Base-by-base conservation (phyloP, 2,888 invertebrate genomes). In the Scaptomyza caliginosa region DNA sequence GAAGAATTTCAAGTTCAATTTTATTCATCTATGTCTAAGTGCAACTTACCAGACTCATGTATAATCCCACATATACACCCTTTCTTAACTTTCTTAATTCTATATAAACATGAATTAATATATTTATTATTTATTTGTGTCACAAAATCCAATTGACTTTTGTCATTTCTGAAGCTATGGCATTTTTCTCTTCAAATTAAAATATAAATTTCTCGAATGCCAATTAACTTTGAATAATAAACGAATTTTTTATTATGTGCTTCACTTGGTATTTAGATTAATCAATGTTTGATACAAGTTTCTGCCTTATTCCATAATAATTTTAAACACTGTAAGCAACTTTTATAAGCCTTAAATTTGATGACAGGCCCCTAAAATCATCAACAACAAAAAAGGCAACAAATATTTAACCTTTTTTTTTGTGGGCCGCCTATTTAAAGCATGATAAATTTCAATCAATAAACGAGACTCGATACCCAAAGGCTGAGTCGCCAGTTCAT, bases 401-500 rank as follows among this genome's bases (percentile, higher is more conserved):
- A 26, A 21, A n/a, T 21, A 26, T 10, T 38, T 32, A 40, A 30
- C 36, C 26, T 30, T 38, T 30, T 34, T 30, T 34, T 32, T 42
- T 32, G 19, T 26, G 36, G 36, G 42, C 46, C 28, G 42, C 49
- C 71, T 74, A 71, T 74, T 70, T 64, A 70, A 63, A 43, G 57
- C 54, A 52, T 28, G 32, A 54, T 16, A 40, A 58, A 51, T 55
- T 70, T 58, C 58, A 75, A 75, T 72, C 71, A 75, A 72, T 72
- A 72, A 72, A 51, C 26, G 32, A 50, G 50, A 16, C 38, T 8
- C 19, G 4, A 26, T 24, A 16, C 19, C 42, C 43, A 8, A 19
- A 32, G 28, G 16, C 54, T 36, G 24, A 46, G 50, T 26, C 38
- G 49, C 10, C 34, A 13, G 57, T 51, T 74, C 65, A 70, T 75